These are phyloP conservation scores for Drosophila subsilvestris DNA, from an alignment of 2,888 invertebrate species.

Conservation along the genomic window DNA sequence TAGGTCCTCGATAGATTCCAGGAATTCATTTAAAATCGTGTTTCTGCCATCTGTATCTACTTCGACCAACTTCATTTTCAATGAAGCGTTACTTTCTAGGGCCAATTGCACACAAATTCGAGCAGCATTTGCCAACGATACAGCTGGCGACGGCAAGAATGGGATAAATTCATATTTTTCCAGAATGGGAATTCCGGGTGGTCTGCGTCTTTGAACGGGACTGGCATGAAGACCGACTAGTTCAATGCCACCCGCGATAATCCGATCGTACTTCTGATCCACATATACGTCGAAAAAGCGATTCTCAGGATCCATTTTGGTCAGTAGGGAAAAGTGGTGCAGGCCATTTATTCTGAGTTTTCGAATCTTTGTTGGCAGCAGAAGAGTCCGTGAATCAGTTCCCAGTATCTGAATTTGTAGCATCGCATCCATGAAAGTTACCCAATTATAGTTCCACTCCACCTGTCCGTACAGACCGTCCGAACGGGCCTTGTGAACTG, in stretches of 20 bases:
- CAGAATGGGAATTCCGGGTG: conserved; percentile 90
- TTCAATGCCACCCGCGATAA: conserved; percentile 90
- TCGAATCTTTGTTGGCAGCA: conserved; percentile 91
- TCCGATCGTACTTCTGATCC: conserved; percentile 72
- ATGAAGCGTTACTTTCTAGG: conserved; percentile 88
- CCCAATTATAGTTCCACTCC: conserved; percentile 93
- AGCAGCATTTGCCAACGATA: conserved; percentile 85
- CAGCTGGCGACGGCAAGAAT: conserved; percentile 84
- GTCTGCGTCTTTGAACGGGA: conserved; percentile 88
- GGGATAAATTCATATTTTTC: conserved; percentile 91
- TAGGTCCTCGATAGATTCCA: conserved; percentile 87
- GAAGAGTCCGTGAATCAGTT: conserved; percentile 88
- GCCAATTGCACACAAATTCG: conserved; percentile 88
- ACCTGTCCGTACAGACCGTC: conserved; percentile 82
- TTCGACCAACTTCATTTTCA: conserved; percentile 87
- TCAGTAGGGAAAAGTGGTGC: conserved; percentile 86
- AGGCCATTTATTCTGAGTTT: conserved; percentile 88
- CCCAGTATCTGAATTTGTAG: conserved; percentile 91
- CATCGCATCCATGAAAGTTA: conserved; percentile 94
- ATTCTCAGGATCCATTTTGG: conserved; percentile 81
- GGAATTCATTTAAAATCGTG: conserved; percentile 86
- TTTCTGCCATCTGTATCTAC: conserved; percentile 85
- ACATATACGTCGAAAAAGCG: conserved; percentile 80
- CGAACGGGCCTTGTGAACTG: conserved; percentile 77
- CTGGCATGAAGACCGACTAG: conserved; percentile 91